Conservation (phyloP, 2,797 vertebrate genomes). For the Siniperca scherzeri region DNA sequence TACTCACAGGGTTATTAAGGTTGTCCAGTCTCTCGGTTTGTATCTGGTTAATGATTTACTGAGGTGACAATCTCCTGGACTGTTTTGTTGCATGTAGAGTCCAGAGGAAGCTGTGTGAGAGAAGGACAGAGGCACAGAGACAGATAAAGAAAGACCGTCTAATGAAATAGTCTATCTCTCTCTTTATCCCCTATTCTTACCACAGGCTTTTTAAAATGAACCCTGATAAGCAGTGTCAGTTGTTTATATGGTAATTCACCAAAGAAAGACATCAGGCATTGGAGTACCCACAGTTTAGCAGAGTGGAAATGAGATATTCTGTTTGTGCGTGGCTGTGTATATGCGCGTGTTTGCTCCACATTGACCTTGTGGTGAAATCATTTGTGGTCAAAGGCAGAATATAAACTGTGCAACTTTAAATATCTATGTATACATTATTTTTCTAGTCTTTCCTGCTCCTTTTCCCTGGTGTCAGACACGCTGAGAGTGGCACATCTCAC, state of each 20-base stretch:
- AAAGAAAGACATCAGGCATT: slow-evolving; percentile 58
- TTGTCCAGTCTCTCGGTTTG: not conserved
- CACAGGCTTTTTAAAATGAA: slow-evolving; percentile 53
- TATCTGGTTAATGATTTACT: slow-evolving; percentile 1
- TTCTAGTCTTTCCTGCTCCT: not conserved
- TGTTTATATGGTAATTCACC: slow-evolving; percentile 78
- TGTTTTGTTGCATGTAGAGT: not conserved
- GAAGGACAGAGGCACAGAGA: slow-evolving; percentile 16
- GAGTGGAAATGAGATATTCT: slow-evolving; percentile 33
- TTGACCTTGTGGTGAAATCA: slow-evolving; percentile 24
- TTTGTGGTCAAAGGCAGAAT: not conserved
- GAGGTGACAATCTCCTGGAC: slow-evolving; percentile 2
- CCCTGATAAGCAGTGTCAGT: slow-evolving; percentile 61
- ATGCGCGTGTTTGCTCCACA: slow-evolving; percentile 6
- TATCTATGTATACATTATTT: too few species aligned
- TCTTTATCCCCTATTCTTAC: slow-evolving; percentile 10
- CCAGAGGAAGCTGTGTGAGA: not conserved
- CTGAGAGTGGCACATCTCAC: not conserved
- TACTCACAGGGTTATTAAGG: not conserved
- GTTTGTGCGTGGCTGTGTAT: slow-evolving; percentile 12
- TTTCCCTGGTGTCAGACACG: not conserved
- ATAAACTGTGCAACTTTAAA: not conserved
- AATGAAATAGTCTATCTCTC: slow-evolving; percentile 20
- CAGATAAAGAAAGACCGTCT: slow-evolving; percentile 27
- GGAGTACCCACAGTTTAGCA: slow-evolving; percentile 34